These are phyloP conservation scores for Proisotoma minuta DNA, from an alignment of 2,888 invertebrate species.

Conservation along the genomic window DNA sequence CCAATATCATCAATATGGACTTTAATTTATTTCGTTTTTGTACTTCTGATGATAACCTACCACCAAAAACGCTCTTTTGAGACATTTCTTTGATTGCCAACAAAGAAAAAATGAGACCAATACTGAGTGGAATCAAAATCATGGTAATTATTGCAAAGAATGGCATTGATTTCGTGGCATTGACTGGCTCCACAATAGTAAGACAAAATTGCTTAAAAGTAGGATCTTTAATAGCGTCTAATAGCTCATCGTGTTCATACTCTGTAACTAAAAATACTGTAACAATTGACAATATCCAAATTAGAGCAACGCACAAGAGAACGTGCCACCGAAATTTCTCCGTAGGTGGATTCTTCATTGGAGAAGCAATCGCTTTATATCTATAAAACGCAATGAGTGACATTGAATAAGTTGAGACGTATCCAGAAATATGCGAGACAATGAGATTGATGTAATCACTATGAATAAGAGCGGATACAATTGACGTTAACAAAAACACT, in stretches of 20 bases:
- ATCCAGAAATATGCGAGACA: background rate
- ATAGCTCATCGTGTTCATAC: background rate
- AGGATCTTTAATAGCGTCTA: background rate
- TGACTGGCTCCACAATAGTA: background rate
- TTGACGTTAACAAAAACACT: background rate
- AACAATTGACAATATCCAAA: background rate
- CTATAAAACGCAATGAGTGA: constrained; percentile 6
- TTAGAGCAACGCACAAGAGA: background rate
- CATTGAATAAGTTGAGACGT: constrained; percentile 8
- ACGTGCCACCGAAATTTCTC: background rate
- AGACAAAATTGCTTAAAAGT: background rate
- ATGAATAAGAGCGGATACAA: background rate
- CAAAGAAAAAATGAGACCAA: background rate
- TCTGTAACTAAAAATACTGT: background rate
- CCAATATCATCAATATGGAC: background rate
- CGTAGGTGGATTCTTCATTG: background rate
- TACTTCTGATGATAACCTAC: background rate
- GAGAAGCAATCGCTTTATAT: background rate
- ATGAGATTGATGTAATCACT: background rate
- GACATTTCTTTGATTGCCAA: no score
- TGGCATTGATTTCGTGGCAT: background rate
- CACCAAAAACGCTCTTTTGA: background rate
- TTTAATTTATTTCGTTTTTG: background rate
- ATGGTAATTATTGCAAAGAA: background rate
- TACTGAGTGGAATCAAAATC: background rate